Evolutionary conservation across 1,140 invertebrate genomes (phyloP).

Genomic region (Pristionchus pacificus): DNA sequence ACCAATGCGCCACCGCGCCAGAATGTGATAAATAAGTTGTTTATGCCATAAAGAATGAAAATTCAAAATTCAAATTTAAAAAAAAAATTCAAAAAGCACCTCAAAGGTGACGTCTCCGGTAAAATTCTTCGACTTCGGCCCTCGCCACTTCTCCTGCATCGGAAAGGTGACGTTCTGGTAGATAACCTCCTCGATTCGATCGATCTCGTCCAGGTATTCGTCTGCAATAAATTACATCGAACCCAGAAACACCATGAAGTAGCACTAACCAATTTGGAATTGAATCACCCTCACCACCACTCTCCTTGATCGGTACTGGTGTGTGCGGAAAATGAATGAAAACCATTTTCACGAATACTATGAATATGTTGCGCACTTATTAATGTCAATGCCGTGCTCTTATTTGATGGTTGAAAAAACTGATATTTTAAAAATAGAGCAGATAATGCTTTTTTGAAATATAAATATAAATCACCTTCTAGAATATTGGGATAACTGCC

Average conservation of each 20-base stretch:
- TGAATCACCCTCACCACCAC: no score
- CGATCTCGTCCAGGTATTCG: conserved; percentile 47
- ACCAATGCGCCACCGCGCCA: no score
- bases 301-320: no score
- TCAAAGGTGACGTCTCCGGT: conserved; percentile 36
- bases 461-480: conserved; percentile 19
- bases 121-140: conserved; percentile 37
- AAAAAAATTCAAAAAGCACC: conserved; percentile 24
- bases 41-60: not conserved
- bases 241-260: no score
- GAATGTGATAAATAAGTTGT: no score
- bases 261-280: no score
- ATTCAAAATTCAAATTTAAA: not conserved
- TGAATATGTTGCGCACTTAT: no score
- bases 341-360: no score
- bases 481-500: conserved; percentile 51
- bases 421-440: not conserved
- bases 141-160: conserved; percentile 39
- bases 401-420: not conserved
- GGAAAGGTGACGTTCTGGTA: conserved; percentile 40
- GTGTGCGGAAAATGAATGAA: no score
- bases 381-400: no score
- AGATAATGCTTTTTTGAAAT: not conserved
- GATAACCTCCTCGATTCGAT: conserved; percentile 43
- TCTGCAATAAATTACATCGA: conserved; percentile 24